Conservation (phyloP, 2,113 vertebrate species). For the Parus major region DNA sequence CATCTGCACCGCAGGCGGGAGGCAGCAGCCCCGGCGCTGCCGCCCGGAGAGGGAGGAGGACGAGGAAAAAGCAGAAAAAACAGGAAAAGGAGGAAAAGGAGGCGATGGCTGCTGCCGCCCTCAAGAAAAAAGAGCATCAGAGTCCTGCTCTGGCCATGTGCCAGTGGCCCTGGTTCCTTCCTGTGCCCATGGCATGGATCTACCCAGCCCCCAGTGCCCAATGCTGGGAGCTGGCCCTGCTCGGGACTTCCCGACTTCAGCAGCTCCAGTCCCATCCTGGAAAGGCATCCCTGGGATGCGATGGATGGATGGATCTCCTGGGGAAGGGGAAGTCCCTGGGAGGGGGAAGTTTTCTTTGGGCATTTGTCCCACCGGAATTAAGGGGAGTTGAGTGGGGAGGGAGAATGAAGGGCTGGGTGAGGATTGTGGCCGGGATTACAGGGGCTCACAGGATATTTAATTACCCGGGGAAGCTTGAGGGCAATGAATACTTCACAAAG, state of each 20-base stretch:
- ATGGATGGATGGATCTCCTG: background rate
- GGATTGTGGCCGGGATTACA: background rate
- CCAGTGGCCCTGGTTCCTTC: background rate
- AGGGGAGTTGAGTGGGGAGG: background rate
- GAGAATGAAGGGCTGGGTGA: constrained; percentile 36
- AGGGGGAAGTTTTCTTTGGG: background rate
- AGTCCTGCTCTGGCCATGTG: rapidly evolving
- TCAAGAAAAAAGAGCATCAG: background rate
- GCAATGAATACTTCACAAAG: constrained; percentile 54
- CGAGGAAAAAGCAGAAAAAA: background rate
- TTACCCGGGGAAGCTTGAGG: constrained; percentile 1
- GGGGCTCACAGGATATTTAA: background rate
- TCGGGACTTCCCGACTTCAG: rapidly evolving
- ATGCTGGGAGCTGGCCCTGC: background rate
- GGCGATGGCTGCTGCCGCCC: background rate
- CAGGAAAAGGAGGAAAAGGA: background rate
- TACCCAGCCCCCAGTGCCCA: background rate
- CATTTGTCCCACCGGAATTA: background rate
- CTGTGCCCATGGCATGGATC: background rate
- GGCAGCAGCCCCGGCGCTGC: background rate
- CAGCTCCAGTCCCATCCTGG: background rate
- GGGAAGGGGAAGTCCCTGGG: rapidly evolving
- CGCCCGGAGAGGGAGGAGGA: background rate
- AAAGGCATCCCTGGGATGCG: rapidly evolving
- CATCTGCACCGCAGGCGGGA: constrained; percentile 65